Conservation (phyloP, 2,888 invertebrate genomes). For the Caenorhabditis sulstoni region DNA sequence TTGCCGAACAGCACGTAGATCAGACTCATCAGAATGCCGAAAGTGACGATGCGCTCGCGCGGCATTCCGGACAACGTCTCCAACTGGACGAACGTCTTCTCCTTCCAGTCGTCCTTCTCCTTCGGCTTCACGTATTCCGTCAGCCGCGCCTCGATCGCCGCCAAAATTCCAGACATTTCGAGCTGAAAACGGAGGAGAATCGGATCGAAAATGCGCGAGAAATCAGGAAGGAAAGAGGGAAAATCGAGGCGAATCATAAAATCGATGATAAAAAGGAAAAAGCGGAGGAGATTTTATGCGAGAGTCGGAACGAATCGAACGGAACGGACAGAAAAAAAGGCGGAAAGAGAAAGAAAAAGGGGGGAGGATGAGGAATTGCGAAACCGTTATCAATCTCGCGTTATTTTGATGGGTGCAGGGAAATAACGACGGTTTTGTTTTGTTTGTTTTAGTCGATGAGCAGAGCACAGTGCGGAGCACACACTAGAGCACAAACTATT, state of each 20-base stretch:
- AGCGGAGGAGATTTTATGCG: too few relatives aligned
- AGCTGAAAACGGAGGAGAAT: too few relatives aligned
- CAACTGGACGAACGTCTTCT: slow-evolving; percentile 15
- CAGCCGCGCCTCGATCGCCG: slow-evolving; percentile 21
- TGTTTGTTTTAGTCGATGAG: too few relatives aligned
- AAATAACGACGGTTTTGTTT: too few relatives aligned
- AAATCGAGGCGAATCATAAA: neutral
- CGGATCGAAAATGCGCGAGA: neutral
- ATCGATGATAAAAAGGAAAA: neutral
- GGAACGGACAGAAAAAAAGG: neutral
- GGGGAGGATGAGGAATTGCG: neutral
- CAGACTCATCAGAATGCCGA: slow-evolving; percentile 18
- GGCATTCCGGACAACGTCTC: slow-evolving; percentile 27
- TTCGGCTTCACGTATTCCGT: slow-evolving; percentile 26
- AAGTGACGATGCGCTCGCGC: slow-evolving; percentile 27
- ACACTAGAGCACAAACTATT: too few relatives aligned
- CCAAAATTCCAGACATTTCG: slow-evolving; percentile 23
- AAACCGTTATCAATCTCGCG: too few relatives aligned
- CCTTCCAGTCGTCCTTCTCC: slow-evolving; percentile 23
- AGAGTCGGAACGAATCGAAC: neutral
- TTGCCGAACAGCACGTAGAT: slow-evolving; percentile 40
- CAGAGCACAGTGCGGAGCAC: too few relatives aligned
- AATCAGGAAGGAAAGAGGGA: neutral
- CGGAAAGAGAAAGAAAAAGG: neutral
- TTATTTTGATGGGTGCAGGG: too few relatives aligned